phyloP scores from a whole-genome alignment of 1,140 invertebrate species.

The Drosophila equinoxialis region DNA sequence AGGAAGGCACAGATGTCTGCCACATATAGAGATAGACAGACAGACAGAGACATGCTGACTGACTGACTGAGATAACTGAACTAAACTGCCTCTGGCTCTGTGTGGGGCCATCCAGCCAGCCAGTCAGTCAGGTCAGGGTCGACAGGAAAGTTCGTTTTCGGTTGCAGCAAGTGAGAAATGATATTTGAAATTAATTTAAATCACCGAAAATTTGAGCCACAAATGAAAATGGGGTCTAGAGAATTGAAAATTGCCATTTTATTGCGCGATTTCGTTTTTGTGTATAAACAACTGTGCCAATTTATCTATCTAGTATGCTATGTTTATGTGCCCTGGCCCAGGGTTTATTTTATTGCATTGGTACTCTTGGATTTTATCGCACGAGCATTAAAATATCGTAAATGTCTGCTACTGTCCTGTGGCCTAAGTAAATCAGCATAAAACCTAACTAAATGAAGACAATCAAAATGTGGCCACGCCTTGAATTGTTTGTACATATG shows the following conservation, averaged over 20 bases:
- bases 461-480: conserved; percentile 72
- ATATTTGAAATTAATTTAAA: conserved; percentile 80
- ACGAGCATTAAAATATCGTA: conserved; percentile 70
- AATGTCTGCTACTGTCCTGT: conserved; percentile 49
- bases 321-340: conserved; percentile 45
- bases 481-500: conserved; percentile 61
- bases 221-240: conserved; percentile 39
- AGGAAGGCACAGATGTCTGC: neutral
- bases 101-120: neutral
- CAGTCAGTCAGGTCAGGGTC: conserved; percentile 44
- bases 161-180: conserved; percentile 61
- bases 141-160: conserved; percentile 6
- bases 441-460: conserved; percentile 81
- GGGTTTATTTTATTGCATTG: conserved; percentile 41
- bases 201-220: conserved; percentile 65
- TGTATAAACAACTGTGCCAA: conserved; percentile 31
- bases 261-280: conserved; percentile 13
- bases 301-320: conserved; percentile 47
- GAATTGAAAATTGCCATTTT: conserved; percentile 45
- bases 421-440: conserved; percentile 81
- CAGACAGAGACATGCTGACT: conserved; percentile 22
- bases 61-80: conserved; percentile 2
- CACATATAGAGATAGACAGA: conserved; percentile 26
- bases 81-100: neutral
- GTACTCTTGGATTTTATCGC: conserved; percentile 70